phyloP scores from a whole-genome alignment of 53 echinoderm and acorn worm genomes.

The Antedon mediterranea region DNA sequence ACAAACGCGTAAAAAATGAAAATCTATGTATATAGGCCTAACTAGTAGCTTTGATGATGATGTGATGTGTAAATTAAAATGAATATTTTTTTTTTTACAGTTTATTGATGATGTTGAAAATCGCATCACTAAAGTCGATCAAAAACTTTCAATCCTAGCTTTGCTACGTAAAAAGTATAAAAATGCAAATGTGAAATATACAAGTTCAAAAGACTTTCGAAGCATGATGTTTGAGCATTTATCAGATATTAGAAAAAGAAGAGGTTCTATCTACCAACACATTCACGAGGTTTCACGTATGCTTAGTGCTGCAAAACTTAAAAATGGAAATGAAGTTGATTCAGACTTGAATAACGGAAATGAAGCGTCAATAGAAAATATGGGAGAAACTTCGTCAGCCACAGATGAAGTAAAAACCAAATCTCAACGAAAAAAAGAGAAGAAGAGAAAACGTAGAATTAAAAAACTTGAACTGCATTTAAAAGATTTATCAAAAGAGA shows the following conservation, averaged over 20 bases:
- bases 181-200: not conserved
- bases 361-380: not conserved
- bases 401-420: not conserved
- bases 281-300: not conserved
- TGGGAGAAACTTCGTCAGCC: not conserved
- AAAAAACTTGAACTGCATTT: conserved; percentile 44
- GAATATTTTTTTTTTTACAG: not conserved
- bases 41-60: no score
- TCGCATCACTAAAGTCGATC: not conserved
- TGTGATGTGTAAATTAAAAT: not conserved
- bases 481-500: conserved; percentile 38
- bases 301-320: not conserved
- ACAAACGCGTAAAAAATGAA: not conserved
- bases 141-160: not conserved
- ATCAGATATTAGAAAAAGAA: not conserved
- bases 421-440: conserved; percentile 10
- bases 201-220: not conserved
- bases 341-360: not conserved
- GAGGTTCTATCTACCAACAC: not conserved
- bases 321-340: not conserved
- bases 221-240: not conserved
- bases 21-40: no score
- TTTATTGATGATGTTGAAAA: not conserved
- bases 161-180: not conserved
- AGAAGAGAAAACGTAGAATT: conserved; percentile 33